A percentile compares a stretch with the other conserved stretches of the same genome.
These are phyloP conservation scores for Cryptoprocta ferox DNA, from an alignment of 2,797 vertebrate species.

Conservation along the genomic window DNA sequence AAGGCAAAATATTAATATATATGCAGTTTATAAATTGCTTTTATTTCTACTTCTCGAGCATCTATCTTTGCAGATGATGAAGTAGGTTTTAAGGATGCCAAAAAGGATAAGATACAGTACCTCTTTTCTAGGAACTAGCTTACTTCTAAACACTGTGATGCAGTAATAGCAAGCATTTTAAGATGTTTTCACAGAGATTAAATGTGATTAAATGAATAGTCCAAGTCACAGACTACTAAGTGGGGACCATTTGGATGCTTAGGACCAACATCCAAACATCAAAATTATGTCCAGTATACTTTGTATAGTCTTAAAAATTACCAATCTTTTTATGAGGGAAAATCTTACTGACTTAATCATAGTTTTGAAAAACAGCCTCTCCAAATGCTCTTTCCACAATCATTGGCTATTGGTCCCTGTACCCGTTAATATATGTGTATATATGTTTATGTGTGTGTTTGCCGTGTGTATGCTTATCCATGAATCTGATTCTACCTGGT, in stretches of 20 bases:
- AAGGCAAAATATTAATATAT: background rate
- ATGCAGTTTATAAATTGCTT: background rate
- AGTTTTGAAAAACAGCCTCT: background rate
- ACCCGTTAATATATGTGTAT: background rate
- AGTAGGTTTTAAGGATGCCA: background rate
- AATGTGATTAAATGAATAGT: background rate
- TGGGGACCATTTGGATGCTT: background rate
- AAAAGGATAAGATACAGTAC: background rate
- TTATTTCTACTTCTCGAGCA: background rate
- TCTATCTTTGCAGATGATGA: background rate
- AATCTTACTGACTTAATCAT: background rate
- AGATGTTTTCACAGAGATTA: background rate
- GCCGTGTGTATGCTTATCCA: background rate
- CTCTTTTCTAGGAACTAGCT: background rate
- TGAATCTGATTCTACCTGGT: background rate
- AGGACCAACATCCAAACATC: background rate
- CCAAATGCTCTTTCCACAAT: background rate
- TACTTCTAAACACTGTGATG: background rate
- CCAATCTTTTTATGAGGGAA: background rate
- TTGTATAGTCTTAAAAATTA: background rate
- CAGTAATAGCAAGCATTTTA: background rate
- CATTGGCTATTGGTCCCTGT: background rate
- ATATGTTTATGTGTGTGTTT: background rate
- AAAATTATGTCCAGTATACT: background rate
- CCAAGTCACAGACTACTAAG: background rate